These are phyloP conservation scores for Phaedon cochleariae DNA, from an alignment of 2,888 invertebrate species.

Conservation along the genomic window DNA sequence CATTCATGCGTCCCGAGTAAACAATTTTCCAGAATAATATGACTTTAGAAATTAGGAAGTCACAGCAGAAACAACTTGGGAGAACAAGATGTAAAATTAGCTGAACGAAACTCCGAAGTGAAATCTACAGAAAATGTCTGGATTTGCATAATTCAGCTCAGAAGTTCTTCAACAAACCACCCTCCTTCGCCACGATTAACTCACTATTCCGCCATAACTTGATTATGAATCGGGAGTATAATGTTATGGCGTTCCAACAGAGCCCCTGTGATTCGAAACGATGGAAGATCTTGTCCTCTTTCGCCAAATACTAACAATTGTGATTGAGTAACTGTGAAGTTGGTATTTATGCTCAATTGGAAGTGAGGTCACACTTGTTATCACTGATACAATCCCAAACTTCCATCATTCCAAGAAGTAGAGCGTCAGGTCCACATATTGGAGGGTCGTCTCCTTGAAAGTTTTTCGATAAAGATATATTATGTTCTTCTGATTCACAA, in stretches of 20 bases:
- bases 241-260: not conserved
- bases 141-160: conserved; percentile 44
- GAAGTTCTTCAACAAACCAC: conserved; percentile 6
- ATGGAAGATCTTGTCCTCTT: no score
- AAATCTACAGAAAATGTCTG: conserved; percentile 41
- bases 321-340: no score
- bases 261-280: no score
- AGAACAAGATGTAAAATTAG: conserved; percentile 48
- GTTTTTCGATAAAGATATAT: no score
- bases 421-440: no score
- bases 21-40: conserved; percentile 25
- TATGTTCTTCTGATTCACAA: no score
- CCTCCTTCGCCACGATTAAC: not conserved
- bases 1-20: conserved; percentile 17
- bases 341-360: no score
- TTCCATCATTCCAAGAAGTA: no score
- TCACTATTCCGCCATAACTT: not conserved
- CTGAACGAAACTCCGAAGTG: conserved; percentile 42
- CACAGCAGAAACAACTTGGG: conserved; percentile 33
- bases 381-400: no score
- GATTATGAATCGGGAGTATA: not conserved
- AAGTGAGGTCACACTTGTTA: no score
- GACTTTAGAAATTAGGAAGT: conserved; percentile 31
- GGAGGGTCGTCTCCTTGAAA: no score
- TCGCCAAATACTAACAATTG: no score